Base-by-base conservation (phyloP, 2,888 invertebrate genomes). In the Glyphotaelius pellucidus region DNA sequence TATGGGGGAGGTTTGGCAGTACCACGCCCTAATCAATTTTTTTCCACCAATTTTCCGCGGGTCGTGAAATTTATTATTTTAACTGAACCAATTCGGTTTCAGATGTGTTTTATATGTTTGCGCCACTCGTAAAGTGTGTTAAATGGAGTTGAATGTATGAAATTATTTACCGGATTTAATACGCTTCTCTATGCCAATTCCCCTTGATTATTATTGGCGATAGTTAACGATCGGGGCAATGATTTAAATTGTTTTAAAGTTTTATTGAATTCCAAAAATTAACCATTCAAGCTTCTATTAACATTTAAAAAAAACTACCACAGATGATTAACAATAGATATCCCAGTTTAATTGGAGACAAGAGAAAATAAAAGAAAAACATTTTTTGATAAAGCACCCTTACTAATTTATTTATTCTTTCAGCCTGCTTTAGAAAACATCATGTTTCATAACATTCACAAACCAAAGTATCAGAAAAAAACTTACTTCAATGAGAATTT, bases 11-110 rank as follows among this genome's bases (percentile, higher is more conserved):
- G 30, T 30, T 85, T 38, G 35, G 87, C 80, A 47, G 19, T 31
- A 84, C 89, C 83, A 80, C 89, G 67, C 91, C 85, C 79, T 91
- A 89, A 89, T 90, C 91, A 90, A 90, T 90, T 90, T 90, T 91
- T 92, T 85, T 86, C 38, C 30, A 31, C 67, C 90, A 85, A 86
- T 90, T 84, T 90, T 90, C 67, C n/a, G 67, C 38, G 19, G 25
- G 35, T 47, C 79, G 25, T 25, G 67, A 86, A 86, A 92, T 90
- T 92, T 92, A 92, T 92, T 92, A 92, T 86, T 90, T 90, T 80
- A 47, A 32, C 84, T 67, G 80, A 25, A 80, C 31, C 52, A 47
- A 81, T 83, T 90, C 38, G 25, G 52, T 47, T 52, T 81, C 81
- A 84, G 90, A 84, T 84, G 84, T 30, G 32, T 42, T 67, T 80